phyloP scores from a whole-genome alignment of 2,888 invertebrate species.

The Bhutanitis thaidina region DNA sequence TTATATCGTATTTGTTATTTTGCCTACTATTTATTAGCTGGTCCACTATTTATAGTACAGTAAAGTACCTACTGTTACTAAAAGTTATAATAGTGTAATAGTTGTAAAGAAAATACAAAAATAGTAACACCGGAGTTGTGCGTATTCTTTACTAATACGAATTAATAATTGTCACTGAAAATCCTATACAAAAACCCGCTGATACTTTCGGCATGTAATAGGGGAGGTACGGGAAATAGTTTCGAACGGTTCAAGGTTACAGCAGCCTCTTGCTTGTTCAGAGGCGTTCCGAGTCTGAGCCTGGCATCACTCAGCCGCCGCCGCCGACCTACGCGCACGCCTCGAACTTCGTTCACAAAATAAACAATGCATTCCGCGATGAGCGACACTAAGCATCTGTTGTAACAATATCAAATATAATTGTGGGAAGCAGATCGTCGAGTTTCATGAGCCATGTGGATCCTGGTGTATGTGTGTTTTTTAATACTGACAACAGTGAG shows the following conservation, averaged over 20 bases:
- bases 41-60: background rate
- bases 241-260: slow-evolving; percentile 50
- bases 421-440: slow-evolving; percentile 23
- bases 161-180: no score
- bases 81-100: background rate
- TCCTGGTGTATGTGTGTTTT: slow-evolving; percentile 40
- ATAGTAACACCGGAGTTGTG: no score
- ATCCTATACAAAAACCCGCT: no score
- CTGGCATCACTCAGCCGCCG: slow-evolving; percentile 43
- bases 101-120: background rate
- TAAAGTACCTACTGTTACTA: background rate
- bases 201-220: background rate
- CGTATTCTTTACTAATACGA: no score
- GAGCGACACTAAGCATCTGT: slow-evolving; percentile 59
- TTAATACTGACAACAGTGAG: slow-evolving; percentile 29
- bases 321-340: slow-evolving; percentile 50
- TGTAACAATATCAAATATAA: slow-evolving; percentile 40
- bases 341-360: slow-evolving; percentile 27
- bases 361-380: slow-evolving; percentile 54
- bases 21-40: slow-evolving; percentile 1
- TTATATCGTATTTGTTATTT: slow-evolving; percentile 23
- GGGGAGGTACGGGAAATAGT: slow-evolving; percentile 27
- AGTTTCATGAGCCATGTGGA: slow-evolving; percentile 46
- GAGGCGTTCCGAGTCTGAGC: slow-evolving; percentile 28
- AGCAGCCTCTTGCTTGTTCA: slow-evolving; percentile 53